Base-by-base conservation (phyloP, 2,797 vertebrate species). In the Sciurus carolinensis region DNA sequence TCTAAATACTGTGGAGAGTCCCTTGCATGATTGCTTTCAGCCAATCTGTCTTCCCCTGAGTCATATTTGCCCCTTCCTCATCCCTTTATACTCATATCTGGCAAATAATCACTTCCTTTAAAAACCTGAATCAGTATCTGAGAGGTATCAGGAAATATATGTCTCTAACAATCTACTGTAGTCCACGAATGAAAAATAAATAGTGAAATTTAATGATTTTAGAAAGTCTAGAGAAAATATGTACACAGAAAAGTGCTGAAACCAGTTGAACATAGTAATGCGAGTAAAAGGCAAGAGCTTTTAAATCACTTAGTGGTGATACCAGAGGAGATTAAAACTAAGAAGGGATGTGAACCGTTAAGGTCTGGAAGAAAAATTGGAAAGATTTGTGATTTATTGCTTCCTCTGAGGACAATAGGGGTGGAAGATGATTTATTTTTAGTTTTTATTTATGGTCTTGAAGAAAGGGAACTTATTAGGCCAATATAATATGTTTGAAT, bases 151-250 rank as follows among this genome's bases (percentile, higher is more conserved):
- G 30, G 10, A 80, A 86, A 86, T 62, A 87, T 47, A 39, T 66
- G 44, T 18, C 14, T 1, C 44, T 11, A 90, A 36, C 24, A 8
- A 67, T 91, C 33, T 22, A 33, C 18, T 73, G n/a, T 12, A 54
- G n/a, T 87, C 33, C 83, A 80, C 91, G 22, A 86, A 50, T 73
- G 36, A 4, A 91, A 79, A 94, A 75, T 57, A 85, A 67, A 52
- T 7, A 81, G 20, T 88, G 39, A 81, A 1, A 66, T 86, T 95
- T 82, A 81, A 42, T 36, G 22, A 76, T 93, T 73, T 84, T 73
- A 42, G 9, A 86, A 42, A n/a, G 13, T 22, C 36, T 83, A 76
- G 1, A 76, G 66, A 11, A 30, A 9, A 33, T 52, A 8, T 7
- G 20, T n/a, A 59, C 36, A 84, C 2, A 71, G 24, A 7, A 50